These are phyloP conservation scores for Suncus etruscus DNA, from an alignment of 2,113 vertebrate genomes.

Conservation along the genomic window DNA sequence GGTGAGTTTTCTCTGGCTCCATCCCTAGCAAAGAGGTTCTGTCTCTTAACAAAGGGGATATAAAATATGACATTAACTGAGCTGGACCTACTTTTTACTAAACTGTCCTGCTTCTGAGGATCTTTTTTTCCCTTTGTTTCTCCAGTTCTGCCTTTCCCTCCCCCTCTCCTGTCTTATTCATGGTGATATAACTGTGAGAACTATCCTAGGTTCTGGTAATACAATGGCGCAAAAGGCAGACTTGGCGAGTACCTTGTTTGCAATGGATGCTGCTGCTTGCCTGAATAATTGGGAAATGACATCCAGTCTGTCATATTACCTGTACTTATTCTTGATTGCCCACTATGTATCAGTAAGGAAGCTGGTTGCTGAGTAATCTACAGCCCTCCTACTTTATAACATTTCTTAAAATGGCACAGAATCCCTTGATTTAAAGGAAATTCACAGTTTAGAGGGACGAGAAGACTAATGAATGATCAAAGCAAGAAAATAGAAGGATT, in stretches of 20 bases:
- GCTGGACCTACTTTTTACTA: neutral
- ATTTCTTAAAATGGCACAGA: too few species aligned
- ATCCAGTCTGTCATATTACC: neutral
- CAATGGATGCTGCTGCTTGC: neutral
- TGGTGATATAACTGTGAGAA: rapidly evolving
- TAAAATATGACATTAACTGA: neutral
- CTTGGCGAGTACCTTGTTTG: neutral
- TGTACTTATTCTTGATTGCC: neutral
- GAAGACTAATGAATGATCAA: neutral
- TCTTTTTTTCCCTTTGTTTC: neutral
- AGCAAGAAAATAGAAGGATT: constrained; percentile 28
- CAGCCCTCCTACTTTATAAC: neutral
- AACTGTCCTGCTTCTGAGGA: neutral
- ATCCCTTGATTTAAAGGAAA: too few species aligned
- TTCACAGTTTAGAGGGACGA: neutral
- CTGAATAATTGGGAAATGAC: neutral
- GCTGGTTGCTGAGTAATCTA: neutral
- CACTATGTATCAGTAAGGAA: neutral
- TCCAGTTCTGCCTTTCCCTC: neutral
- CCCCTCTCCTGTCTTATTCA: neutral
- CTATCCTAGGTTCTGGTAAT: constrained; percentile 22
- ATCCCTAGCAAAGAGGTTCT: neutral
- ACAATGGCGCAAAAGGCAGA: neutral
- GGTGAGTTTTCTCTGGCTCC: neutral
- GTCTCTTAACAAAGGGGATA: neutral